Conservation (phyloP, 2,888 invertebrate species). For the Torymus tubicola region DNA sequence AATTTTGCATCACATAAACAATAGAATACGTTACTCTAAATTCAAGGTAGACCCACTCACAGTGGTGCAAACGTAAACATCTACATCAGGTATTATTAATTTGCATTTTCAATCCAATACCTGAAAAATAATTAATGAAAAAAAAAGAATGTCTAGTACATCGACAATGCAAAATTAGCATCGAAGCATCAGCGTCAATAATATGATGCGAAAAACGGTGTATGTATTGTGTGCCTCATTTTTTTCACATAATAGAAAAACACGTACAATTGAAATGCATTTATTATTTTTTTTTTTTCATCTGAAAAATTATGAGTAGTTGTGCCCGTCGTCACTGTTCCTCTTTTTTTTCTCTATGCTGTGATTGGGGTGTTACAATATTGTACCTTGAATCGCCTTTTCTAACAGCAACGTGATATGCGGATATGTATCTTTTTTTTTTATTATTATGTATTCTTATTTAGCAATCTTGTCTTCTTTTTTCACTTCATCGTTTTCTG, state of each 20-base stretch:
- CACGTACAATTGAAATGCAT: slow-evolving; percentile 37
- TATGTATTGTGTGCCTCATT: slow-evolving; percentile 3
- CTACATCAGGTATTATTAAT: no score
- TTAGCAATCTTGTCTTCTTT: slow-evolving; percentile 14
- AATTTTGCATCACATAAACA: slow-evolving; percentile 37
- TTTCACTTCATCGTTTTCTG: slow-evolving; percentile 4
- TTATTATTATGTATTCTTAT: slow-evolving; percentile 24
- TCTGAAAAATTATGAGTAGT: slow-evolving; percentile 47
- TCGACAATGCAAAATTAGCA: slow-evolving; percentile 45
- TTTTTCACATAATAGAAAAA: slow-evolving; percentile 44
- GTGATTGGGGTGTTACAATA: slow-evolving; percentile 25
- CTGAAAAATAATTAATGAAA: background rate
- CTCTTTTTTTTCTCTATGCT: slow-evolving; percentile 17
- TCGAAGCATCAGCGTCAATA: slow-evolving; percentile 21
- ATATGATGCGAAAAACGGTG: slow-evolving; percentile 21
- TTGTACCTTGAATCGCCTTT: slow-evolving; percentile 40
- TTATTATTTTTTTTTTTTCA: background rate
- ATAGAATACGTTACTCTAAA: background rate
- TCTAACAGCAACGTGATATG: slow-evolving; percentile 35
- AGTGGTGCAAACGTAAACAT: no score
- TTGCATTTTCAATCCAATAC: no score
- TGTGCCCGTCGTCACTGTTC: slow-evolving; percentile 50
- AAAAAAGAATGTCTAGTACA: background rate
- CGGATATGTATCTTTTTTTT: slow-evolving; percentile 52
- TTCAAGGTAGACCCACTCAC: slow-evolving; percentile 11